phyloP scores from a whole-genome alignment of 2,797 vertebrate genomes.

The Xyrichtys novacula region DNA sequence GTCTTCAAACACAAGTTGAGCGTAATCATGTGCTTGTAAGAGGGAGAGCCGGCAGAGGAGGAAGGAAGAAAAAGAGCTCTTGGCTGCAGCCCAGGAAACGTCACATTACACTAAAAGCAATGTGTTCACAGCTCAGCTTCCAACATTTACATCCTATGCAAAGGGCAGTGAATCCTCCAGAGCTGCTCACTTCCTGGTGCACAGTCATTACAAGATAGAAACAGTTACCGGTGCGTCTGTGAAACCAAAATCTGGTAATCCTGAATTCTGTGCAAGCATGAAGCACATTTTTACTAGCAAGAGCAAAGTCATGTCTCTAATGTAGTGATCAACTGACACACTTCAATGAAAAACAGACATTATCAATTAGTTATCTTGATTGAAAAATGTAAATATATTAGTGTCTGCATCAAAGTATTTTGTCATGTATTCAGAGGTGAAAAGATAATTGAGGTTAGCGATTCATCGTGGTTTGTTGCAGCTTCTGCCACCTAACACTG shows the following conservation, averaged over 20 bases:
- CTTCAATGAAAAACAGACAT: not conserved
- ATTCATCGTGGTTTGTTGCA: not conserved
- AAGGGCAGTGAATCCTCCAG: conserved; percentile 8
- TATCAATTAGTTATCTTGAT: not conserved
- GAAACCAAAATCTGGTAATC: conserved; percentile 3
- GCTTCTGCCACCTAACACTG: not conserved
- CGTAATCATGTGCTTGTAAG: conserved; percentile 61
- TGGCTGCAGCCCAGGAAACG: conserved; percentile 70
- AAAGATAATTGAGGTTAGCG: not conserved
- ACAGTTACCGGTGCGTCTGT: conserved; percentile 13
- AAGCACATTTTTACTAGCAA: not conserved
- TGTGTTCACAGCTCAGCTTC: conserved; percentile 65
- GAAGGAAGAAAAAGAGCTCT: conserved; percentile 37
- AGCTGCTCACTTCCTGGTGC: conserved; percentile 41
- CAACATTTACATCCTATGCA: conserved; percentile 49
- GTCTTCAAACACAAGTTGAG: conserved; percentile 63
- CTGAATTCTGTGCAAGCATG: not conserved
- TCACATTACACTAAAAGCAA: conserved; percentile 69
- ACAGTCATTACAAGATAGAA: conserved; percentile 30
- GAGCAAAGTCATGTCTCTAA: conserved; percentile 41
- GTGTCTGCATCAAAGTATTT: not conserved
- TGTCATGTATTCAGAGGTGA: not conserved
- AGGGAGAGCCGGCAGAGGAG: conserved; percentile 37
- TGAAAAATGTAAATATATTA: too few species aligned
- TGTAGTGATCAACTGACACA: conserved; percentile 38